Evolutionary conservation across 2,113 vertebrate species (phyloP), one percentile per base, ranked within the genome.

Genomic region (Poeciliopsis prolifica): DNA sequence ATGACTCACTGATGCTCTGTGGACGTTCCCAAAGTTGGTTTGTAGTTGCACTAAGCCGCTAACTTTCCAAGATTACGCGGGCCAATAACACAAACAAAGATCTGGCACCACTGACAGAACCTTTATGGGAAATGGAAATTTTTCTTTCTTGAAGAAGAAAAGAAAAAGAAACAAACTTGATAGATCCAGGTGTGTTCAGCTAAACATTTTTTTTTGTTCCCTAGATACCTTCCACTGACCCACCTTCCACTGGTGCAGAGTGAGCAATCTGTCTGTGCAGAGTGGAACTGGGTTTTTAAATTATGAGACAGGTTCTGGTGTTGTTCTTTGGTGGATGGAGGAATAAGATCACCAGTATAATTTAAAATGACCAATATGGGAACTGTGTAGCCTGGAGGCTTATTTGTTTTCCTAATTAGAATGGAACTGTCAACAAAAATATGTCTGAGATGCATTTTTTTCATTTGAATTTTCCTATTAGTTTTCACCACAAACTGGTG

Each of bases 1-100:
- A 72, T 86, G 83, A 83, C 79, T 90, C 88, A 87, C 65, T 33
- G 31, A 87, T 77, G 79, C 71, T 77, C 31, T 58, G 72, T 40
- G 44, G 84, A 87, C 64, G 60, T 81, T 87, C 76, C 83, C 81
- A 74, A 70, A 72, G 72, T 64, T 31, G 71, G 74, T 85, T 80
- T 68, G 51, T 61, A 70, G 69, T 91, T 65, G 1, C 82, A 78
- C 70, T 71, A 63, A 83, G 69, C 82, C 70, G 78, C 65, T 79
- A 87, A 73, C 75, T 79, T 86, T 90, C 82, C 66, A 75, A 68
- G 70, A 78, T 85, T 70, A 68, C 30, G 17, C 54, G 33, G n/a
- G 73, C 87, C 77, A 86, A 78, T 44, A 74, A 51, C 69, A 79
- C 79, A 90, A 88, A 82, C 71, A 22, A 24, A 76, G 33, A 82